Evolutionary conservation across 2,797 vertebrate genomes (phyloP).

Genomic region (Paramormyrops hopkinsi): DNA sequence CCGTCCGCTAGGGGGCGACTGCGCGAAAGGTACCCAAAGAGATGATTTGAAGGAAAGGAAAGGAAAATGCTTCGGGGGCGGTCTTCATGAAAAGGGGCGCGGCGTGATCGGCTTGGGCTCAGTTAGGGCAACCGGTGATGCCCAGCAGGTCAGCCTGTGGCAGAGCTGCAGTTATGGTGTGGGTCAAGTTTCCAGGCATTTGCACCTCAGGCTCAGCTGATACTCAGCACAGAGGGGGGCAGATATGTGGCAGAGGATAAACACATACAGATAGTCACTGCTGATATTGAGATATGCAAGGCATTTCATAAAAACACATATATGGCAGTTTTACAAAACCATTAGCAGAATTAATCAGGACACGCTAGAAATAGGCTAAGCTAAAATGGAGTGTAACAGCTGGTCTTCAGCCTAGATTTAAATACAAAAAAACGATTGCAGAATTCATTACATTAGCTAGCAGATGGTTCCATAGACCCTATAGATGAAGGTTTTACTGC

Average conservation of each 20-base stretch:
- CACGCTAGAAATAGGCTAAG: neutral
- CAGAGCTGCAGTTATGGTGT: neutral
- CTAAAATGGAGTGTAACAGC: neutral
- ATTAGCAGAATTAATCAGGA: neutral
- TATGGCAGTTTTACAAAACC: neutral
- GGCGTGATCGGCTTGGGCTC: neutral
- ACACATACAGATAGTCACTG: neutral
- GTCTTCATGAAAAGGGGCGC: neutral
- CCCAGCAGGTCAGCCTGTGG: neutral
- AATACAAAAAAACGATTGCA: neutral
- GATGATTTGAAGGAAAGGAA: too few relatives aligned
- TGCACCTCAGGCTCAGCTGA: neutral
- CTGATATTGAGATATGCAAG: neutral
- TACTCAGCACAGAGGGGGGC: neutral
- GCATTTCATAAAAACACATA: neutral
- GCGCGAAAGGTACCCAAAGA: neutral
- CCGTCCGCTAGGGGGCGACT: neutral
- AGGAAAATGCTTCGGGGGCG: neutral
- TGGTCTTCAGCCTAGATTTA: neutral
- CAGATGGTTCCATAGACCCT: neutral
- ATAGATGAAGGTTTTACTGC: neutral
- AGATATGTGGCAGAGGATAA: neutral
- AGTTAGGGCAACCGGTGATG: neutral
- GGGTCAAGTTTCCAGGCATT: neutral
- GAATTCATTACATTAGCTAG: neutral